These are phyloP conservation scores for Gymnosoma rotundatum DNA, from an alignment of 2,888 invertebrate genomes.

Conservation along the genomic window DNA sequence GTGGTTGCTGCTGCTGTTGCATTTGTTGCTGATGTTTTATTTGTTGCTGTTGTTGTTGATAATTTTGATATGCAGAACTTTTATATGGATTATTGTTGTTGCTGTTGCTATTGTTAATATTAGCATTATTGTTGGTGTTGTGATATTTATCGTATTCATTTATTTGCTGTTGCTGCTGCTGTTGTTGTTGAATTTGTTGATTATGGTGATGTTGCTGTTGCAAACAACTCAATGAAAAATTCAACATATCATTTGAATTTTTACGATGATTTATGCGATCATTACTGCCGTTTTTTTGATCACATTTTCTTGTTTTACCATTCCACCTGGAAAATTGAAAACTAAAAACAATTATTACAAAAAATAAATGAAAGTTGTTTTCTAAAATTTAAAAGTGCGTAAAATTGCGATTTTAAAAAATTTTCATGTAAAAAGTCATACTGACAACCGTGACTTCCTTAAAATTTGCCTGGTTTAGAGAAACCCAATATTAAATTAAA, in stretches of 20 bases:
- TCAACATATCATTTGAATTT: conserved; percentile 80
- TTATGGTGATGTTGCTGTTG: conserved; percentile 74
- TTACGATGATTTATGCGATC: conserved; percentile 81
- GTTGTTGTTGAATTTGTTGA: conserved; percentile 63
- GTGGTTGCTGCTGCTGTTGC: conserved; percentile 66
- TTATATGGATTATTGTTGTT: conserved; percentile 76
- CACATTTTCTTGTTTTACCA: conserved; percentile 79
- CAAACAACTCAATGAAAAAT: conserved; percentile 76
- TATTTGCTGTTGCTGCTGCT: conserved; percentile 62
- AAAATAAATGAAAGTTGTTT: background rate
- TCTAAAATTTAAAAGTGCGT: background rate
- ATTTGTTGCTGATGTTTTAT: conserved; percentile 67
- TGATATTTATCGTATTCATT: conserved; percentile 75
- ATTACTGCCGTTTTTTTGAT: conserved; percentile 79
- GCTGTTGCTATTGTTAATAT: conserved; percentile 46
- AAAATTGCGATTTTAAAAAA: too few relatives aligned
- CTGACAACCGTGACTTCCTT: too few relatives aligned
- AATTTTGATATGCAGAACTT: conserved; percentile 80
- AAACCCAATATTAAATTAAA: too few relatives aligned
- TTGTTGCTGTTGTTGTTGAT: conserved; percentile 74
- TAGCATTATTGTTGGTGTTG: conserved; percentile 64
- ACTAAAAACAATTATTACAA: conserved; percentile 45
- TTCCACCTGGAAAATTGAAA: conserved; percentile 78
- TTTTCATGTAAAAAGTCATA: too few relatives aligned
- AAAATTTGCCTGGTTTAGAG: too few relatives aligned